phyloP scores from a whole-genome alignment of 1,140 invertebrate genomes.

The Drosophila mauritiana region DNA sequence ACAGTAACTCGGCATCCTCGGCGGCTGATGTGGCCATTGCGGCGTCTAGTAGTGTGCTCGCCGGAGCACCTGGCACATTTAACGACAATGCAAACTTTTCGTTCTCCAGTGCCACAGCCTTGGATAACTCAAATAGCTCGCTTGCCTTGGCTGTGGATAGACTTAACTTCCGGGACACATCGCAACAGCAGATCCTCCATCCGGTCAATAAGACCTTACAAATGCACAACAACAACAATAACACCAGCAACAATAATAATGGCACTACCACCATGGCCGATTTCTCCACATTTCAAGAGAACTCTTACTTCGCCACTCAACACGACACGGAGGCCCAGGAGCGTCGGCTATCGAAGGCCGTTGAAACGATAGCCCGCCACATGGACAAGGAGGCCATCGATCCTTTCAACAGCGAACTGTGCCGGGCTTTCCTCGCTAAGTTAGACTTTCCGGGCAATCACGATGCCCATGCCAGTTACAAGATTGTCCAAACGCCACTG shows the following conservation, averaged over 20 bases:
- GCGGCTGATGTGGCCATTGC: conserved; percentile 32
- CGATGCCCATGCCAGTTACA: conserved; percentile 74
- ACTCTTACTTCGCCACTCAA: conserved; percentile 83
- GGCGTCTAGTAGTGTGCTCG: conserved; percentile 4
- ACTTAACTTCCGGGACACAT: conserved; percentile 71
- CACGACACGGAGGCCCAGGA: conserved; percentile 78
- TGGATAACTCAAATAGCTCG: conserved; percentile 80
- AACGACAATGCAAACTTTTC: conserved; percentile 83
- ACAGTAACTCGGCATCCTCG: conserved; percentile 78
- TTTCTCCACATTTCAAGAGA: conserved; percentile 84
- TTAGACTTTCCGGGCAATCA: conserved; percentile 85
- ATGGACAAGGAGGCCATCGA: conserved; percentile 84
- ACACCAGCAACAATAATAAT: conserved; percentile 56
- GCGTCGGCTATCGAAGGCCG: conserved; percentile 72
- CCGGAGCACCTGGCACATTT: conserved; percentile 40
- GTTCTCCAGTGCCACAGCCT: conserved; percentile 72
- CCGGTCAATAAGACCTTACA: conserved; percentile 52
- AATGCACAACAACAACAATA: conserved; percentile 60
- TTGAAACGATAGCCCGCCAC: conserved; percentile 77
- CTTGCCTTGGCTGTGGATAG: conserved; percentile 71
- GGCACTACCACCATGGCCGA: conserved; percentile 50
- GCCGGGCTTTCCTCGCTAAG: conserved; percentile 86
- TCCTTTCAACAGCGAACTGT: conserved; percentile 87
- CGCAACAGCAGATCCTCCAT: conserved; percentile 28
- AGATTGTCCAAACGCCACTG: conserved; percentile 77